Conservation (phyloP, 2,797 vertebrate species). For the Enteromius radiatus region DNA sequence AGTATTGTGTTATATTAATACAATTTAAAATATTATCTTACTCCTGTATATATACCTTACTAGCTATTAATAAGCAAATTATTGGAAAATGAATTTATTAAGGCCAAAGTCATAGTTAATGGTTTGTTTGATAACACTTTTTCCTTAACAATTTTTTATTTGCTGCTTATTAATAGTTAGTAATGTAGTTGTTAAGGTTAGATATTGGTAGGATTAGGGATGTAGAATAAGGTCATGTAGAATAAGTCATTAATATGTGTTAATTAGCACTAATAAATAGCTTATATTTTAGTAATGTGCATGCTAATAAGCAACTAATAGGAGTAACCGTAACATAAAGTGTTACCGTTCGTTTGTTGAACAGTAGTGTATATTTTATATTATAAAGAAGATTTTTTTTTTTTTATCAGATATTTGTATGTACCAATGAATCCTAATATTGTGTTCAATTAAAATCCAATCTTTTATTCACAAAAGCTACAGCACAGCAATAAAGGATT, state of each 20-base stretch:
- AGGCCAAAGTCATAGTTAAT: neutral
- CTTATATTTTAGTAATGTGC: no score
- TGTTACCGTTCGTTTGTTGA: neutral
- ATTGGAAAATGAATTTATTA: neutral
- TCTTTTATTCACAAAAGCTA: neutral
- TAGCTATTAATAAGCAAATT: neutral
- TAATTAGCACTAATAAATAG: no score
- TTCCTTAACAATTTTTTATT: no score
- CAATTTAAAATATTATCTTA: neutral
- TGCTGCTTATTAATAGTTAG: no score
- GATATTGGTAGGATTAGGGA: no score
- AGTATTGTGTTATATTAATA: neutral
- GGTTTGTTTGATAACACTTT: neutral
- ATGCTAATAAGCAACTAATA: no score
- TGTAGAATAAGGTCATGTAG: no score
- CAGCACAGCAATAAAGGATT: neutral
- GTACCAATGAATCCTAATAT: neutral
- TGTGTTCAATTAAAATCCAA: neutral
- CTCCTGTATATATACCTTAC: neutral
- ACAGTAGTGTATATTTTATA: neutral
- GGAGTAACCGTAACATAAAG: no score
- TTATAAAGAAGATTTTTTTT: neutral
- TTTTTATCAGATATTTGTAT: neutral
- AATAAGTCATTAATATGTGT: no score
- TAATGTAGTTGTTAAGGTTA: no score